Percentiles rank a stretch among this genome's conserved stretches.
Conservation (phyloP, 2,888 invertebrate species). For the Galeruca laticollis region DNA sequence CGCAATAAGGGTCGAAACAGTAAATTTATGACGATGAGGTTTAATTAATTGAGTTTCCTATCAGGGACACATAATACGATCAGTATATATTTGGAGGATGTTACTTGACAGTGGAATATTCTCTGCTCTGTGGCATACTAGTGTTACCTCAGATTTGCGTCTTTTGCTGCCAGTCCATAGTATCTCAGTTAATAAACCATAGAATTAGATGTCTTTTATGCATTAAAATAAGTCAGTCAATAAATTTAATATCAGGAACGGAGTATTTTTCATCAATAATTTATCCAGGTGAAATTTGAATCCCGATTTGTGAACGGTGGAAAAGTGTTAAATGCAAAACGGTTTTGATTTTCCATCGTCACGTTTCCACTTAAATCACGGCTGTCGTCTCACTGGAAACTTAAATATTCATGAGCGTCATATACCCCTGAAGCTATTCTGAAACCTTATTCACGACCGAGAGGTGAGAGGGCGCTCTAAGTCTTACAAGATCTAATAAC, state of each 20-base stretch:
- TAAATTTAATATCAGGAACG: too few species aligned
- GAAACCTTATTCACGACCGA: slow-evolving; percentile 26
- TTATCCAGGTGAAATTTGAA: not conserved
- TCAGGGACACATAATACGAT: too few species aligned
- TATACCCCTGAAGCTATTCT: slow-evolving; percentile 19
- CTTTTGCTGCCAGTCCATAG: too few species aligned
- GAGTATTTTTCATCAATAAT: too few species aligned
- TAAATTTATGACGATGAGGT: too few species aligned
- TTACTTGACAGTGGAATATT: too few species aligned
- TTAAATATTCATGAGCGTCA: slow-evolving; percentile 27
- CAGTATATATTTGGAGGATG: too few species aligned
- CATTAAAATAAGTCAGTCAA: not conserved
- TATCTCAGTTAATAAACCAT: too few species aligned
- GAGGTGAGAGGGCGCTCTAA: slow-evolving; percentile 29
- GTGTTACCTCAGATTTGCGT: too few species aligned
- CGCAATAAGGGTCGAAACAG: too few species aligned
- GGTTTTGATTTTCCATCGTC: slow-evolving; percentile 14
- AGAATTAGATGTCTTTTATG: not conserved
- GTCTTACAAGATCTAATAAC: slow-evolving; percentile 33
- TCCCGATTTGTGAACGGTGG: not conserved
- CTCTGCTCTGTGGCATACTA: too few species aligned
- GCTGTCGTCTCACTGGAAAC: slow-evolving; percentile 13
- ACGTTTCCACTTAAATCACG: slow-evolving; percentile 20
- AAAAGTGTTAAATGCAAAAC: slow-evolving; percentile 6
- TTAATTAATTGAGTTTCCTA: too few species aligned